phyloP scores from a whole-genome alignment of 2,113 vertebrate species.

The Pholis gunnellus region DNA sequence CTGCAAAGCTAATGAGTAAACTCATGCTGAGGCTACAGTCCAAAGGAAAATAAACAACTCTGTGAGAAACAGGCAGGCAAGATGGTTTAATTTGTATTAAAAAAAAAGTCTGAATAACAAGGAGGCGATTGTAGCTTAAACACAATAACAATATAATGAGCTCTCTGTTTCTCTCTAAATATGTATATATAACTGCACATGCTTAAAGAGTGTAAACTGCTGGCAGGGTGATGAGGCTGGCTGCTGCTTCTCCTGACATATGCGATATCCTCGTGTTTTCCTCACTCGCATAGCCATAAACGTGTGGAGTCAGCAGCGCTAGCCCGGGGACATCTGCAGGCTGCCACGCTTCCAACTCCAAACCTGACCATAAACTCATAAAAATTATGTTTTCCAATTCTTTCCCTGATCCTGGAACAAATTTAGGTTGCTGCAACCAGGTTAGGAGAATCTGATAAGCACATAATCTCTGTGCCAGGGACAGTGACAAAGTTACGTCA shows the following conservation, averaged over 20 bases:
- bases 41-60: constrained; percentile 59
- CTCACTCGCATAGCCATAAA: constrained; percentile 57
- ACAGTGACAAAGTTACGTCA: constrained; percentile 51
- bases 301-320: constrained; percentile 56
- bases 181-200: constrained; percentile 23
- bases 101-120: constrained; percentile 42
- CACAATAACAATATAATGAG: constrained; percentile 30
- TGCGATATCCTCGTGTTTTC: constrained; percentile 59
- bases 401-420: constrained; percentile 17
- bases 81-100: constrained; percentile 30
- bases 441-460: constrained; percentile 58
- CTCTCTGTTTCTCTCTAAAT: neutral
- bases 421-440: constrained; percentile 43
- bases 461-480: constrained; percentile 41
- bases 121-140: constrained; percentile 27
- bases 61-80: constrained; percentile 26
- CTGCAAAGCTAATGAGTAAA: constrained; percentile 55
- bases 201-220: constrained; percentile 58
- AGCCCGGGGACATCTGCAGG: constrained; percentile 51
- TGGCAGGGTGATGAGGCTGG: constrained; percentile 55
- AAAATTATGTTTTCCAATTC: constrained; percentile 31
- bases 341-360: constrained; percentile 37
- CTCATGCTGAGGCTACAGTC: constrained; percentile 37
- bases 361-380: constrained; percentile 39
- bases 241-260: constrained; percentile 48